Conservation (phyloP, 2,113 vertebrate species). For the Strix aluco region DNA sequence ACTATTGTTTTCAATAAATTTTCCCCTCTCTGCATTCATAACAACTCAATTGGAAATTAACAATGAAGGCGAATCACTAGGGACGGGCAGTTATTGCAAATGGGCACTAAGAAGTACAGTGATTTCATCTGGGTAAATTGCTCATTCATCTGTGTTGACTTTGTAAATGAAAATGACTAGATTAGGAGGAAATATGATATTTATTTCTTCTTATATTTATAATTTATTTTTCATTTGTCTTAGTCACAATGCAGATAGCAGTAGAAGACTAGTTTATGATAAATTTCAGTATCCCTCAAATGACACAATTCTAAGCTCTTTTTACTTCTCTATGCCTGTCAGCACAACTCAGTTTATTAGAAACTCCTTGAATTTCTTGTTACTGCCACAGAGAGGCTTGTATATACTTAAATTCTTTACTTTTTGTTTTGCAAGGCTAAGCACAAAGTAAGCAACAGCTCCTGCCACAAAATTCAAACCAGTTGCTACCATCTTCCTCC, state of each 20-base stretch:
- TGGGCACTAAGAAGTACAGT: neutral
- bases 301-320: neutral
- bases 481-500: neutral
- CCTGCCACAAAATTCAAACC: neutral
- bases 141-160: conserved; percentile 28
- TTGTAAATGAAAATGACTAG: neutral
- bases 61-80: neutral
- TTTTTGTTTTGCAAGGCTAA: neutral
- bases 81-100: neutral
- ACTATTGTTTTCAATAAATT: neutral
- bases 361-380: neutral
- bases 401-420: neutral
- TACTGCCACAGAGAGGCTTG: neutral
- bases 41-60: neutral
- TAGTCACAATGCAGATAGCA: neutral
- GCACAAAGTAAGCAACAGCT: neutral
- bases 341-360: neutral
- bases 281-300: neutral
- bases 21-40: neutral
- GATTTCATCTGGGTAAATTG: conserved; percentile 1
- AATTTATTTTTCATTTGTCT: neutral
- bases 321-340: neutral
- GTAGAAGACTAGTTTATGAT: neutral
- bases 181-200: neutral
- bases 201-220: neutral